phyloP scores from a whole-genome alignment of 2,113 vertebrate species.

The Trichechus manatus region DNA sequence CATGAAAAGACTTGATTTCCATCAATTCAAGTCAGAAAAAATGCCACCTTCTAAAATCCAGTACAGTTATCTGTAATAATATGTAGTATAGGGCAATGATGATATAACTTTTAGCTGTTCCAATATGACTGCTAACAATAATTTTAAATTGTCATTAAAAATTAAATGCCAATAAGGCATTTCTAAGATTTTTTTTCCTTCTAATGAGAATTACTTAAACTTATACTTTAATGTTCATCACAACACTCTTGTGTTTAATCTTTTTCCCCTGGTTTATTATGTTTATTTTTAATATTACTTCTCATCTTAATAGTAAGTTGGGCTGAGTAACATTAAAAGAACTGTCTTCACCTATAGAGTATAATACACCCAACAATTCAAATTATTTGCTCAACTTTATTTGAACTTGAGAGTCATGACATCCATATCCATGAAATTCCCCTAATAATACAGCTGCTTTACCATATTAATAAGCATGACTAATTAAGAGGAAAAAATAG shows the following conservation, averaged over 20 bases:
- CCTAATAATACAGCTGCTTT: background rate
- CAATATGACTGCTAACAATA: constrained; percentile 31
- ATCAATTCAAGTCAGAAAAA: constrained; percentile 3
- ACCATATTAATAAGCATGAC: constrained; percentile 43
- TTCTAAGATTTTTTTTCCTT: constrained; percentile 19
- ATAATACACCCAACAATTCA: background rate
- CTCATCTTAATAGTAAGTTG: background rate
- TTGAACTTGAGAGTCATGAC: constrained; percentile 53
- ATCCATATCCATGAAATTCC: background rate
- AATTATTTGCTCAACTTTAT: constrained; percentile 54
- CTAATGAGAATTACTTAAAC: constrained; percentile 37
- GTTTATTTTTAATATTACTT: constrained; percentile 55
- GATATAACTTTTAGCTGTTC: background rate
- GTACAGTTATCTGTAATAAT: background rate
- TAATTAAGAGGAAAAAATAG: background rate
- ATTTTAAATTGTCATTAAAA: constrained; percentile 44
- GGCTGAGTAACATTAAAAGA: constrained; percentile 50
- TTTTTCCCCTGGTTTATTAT: background rate
- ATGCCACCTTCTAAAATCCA: constrained; percentile 31
- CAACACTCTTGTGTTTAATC: constrained; percentile 19
- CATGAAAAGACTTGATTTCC: background rate
- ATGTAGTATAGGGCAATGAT: background rate
- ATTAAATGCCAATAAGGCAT: background rate
- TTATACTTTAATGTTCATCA: background rate
- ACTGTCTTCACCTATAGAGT: background rate